Base-by-base conservation (phyloP, 2,888 invertebrate genomes). In the Rugalucina vietnamica region DNA sequence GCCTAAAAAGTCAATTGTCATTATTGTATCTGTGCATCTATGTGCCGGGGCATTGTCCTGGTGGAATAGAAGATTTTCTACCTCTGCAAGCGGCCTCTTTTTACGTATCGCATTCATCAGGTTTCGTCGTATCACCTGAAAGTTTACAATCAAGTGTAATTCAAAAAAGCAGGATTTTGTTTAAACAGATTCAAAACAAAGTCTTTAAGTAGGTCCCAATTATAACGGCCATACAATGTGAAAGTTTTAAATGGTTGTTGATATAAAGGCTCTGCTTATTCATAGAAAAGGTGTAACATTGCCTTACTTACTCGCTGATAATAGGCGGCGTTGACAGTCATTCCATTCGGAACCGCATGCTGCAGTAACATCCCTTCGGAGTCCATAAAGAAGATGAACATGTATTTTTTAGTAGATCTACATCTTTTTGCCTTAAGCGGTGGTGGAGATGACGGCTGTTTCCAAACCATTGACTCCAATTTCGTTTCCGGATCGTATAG, bases 401-500 rank as follows among this genome's bases (percentile, higher is more conserved):
- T 70, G 2, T 32, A n/a, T 21, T 65, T 69, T 24, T 57, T 43
- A 21, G 21, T 43, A n/a, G 76, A 79, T 32, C n/a, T 57, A 10
- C 21, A 18, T 1, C 32, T 57, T 29, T 39, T 76, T 21, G 76
- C 43, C 39, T 72, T 81, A 34, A n/a, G 32, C 18, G 81, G 81
- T 3, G 75, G 70, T 0, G 72, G 81, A 14, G 54, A 70, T n/a
- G 70, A 50, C 32, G 43, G 24, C 27, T 24, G n/a, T 29, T 76
- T 81, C 81, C 54, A 76, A 29, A 76, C 71, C 50, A 34, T 65
- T 5, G 81, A 81, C 34, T 71, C 54, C 70, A 50, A 69, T 71
- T 81, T 81, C 10, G 54, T 71, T 39, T 81, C 81, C 10, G 81
- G 81, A 54, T 76, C 76, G 39, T 57, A 81, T 54, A 69, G 24